phyloP scores from a whole-genome alignment of 2,888 invertebrate species.

The Tinea pellionella region DNA sequence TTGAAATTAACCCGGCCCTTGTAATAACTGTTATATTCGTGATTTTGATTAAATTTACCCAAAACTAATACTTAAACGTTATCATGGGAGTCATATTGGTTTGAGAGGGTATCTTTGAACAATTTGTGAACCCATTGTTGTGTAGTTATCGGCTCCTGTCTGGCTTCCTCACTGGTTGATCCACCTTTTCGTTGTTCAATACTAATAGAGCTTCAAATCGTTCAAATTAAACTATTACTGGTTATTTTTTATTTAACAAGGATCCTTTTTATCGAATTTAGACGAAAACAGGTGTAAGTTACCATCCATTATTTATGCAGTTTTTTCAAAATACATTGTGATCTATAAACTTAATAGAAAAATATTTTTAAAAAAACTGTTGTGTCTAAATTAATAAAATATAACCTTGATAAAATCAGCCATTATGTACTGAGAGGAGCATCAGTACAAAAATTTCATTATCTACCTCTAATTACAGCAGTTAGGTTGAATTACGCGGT shows the following conservation, averaged over 20 bases:
- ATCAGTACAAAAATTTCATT: neutral
- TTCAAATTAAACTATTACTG: neutral
- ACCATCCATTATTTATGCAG: no score
- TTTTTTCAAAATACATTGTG: no score
- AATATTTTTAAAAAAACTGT: neutral
- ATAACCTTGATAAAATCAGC: neutral
- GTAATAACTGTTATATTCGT: constrained; percentile 56
- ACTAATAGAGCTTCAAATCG: constrained; percentile 18
- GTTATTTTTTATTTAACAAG: no score
- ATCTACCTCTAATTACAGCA: neutral
- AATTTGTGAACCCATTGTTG: constrained; percentile 27
- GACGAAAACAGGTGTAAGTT: no score
- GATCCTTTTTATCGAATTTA: no score
- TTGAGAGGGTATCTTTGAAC: constrained; percentile 23
- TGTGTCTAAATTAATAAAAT: neutral
- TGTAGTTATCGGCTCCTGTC: constrained; percentile 18
- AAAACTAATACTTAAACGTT: constrained; percentile 65
- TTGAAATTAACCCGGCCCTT: constrained; percentile 52
- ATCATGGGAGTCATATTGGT: constrained; percentile 41
- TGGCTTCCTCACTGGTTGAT: constrained; percentile 15
- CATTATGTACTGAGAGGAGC: neutral
- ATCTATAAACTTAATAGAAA: no score
- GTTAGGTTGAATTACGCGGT: constrained; percentile 2
- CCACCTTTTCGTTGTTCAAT: constrained; percentile 34
- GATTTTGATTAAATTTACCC: constrained; percentile 60